A percentile compares a stretch with the other conserved stretches of the same genome.
Evolutionary conservation across 2,113 vertebrate genomes (phyloP).

Genomic region (Amblyornis subalaris): DNA sequence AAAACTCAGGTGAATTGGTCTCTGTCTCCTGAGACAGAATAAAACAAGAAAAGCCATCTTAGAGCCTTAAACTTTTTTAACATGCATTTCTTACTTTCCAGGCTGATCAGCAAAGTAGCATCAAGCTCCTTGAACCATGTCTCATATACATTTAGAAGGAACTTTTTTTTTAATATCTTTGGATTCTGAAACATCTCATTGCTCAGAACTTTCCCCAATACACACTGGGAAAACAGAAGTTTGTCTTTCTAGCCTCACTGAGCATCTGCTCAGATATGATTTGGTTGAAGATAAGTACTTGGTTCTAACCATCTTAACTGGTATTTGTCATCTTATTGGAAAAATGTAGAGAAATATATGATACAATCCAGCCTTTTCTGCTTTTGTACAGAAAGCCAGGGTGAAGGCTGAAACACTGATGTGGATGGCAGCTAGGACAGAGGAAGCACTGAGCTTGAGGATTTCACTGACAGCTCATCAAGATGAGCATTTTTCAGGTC

Average conservation of each 20-base stretch:
- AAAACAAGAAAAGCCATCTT: neutral
- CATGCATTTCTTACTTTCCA: neutral
- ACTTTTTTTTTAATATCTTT: neutral
- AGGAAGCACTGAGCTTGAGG: neutral
- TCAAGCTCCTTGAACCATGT: neutral
- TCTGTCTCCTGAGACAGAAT: conserved; percentile 79
- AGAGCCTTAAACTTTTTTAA: neutral
- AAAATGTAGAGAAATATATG: neutral
- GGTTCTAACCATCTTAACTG: neutral
- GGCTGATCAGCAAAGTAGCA: neutral
- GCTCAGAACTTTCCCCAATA: neutral
- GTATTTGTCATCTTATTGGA: neutral
- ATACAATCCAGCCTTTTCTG: neutral
- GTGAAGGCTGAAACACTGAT: neutral
- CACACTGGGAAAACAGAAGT: neutral
- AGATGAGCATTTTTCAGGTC: neutral
- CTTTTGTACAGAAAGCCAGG: neutral
- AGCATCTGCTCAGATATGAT: neutral
- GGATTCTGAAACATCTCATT: neutral
- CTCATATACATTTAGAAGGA: neutral
- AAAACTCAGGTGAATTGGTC: conserved; percentile 92
- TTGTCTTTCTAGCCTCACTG: neutral
- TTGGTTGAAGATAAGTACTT: neutral
- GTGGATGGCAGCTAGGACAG: neutral
- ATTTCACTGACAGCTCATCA: neutral